A percentile compares a stretch with the other conserved stretches of the same genome.
These are phyloP conservation scores for Tribolium madens DNA, from an alignment of 1,140 invertebrate species.

Conservation along the genomic window DNA sequence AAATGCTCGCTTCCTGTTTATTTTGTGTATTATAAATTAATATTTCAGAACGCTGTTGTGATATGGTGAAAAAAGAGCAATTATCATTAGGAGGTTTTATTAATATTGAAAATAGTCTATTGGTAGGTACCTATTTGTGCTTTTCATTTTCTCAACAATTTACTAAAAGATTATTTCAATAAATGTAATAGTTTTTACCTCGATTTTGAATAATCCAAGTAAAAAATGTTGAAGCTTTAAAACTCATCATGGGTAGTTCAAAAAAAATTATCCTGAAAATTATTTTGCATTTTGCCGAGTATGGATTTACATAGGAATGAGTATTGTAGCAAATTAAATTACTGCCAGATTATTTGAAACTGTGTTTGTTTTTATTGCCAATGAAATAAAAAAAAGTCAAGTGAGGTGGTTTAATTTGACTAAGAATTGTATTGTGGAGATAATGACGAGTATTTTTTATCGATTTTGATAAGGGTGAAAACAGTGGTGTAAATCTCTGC, in stretches of 20 bases:
- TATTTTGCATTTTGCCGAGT: not conserved
- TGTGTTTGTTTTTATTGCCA: not conserved
- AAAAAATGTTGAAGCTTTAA: not conserved
- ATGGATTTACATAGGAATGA: constrained; percentile 15
- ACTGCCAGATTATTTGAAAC: not conserved
- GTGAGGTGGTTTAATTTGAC: not conserved
- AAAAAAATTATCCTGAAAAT: not conserved
- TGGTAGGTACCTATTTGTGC: no score
- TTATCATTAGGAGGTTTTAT: not conserved
- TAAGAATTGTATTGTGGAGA: not conserved
- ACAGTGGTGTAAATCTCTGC: constrained; percentile 3
- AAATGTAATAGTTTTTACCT: not conserved
- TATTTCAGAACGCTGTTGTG: not conserved
- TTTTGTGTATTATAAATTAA: not conserved
- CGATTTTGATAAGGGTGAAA: not conserved
- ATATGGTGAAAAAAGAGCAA: not conserved
- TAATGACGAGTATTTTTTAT: not conserved
- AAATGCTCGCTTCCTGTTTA: not conserved
- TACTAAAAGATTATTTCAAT: no score
- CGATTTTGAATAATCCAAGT: not conserved
- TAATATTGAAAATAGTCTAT: not conserved
- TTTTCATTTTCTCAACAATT: no score
- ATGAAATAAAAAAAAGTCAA: not conserved
- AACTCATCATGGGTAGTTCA: not conserved
- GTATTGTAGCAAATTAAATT: not conserved